Base-by-base conservation (phyloP, 2,888 invertebrate genomes). In the Tachina grossa region DNA sequence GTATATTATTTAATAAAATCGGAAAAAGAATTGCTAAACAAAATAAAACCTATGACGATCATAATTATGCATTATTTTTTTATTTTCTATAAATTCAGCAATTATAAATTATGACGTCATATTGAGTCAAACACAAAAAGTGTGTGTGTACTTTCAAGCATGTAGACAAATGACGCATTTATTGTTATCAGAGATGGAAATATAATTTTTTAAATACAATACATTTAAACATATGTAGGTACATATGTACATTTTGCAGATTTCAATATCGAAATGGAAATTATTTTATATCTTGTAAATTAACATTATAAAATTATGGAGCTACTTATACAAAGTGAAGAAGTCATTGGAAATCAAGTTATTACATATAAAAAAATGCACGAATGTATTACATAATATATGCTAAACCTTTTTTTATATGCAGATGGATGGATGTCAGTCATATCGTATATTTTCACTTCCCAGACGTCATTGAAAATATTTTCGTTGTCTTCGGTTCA, bases 31-130 rank as follows among this genome's bases (percentile, higher is more conserved):
- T 22, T 55, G 22, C 14, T 53, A 53, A n/a, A n/a, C n/a, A n/a
- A 41, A 53, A 9, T 4, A 31, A 31, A 72, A 72, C 22, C 9
- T 31, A 76, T 76, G 65, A 76, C 75, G 75, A n/a, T 9, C 22
- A 76, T 65, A 59, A 59, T 9, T 9, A 51, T 71, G 31, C 31
- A 31, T 31, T 2, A 4, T 4, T 4, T 55, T 49, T 55, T 75
- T 55, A 45, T 49, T 59, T 72, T 49, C 6, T 39, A 39, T 55
- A 76, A 19, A 31, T 47, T 65, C 22, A 43, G 45, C 31, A 55
- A 66, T 76, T 76, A 45, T 55, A 65, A 45, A 55, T 66, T 9
- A 66, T 76, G 76, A 76, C 57, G 76, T 76, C 76, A 76, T 55
- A 47, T 14, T 22, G 9, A 11, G n/a, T 22, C 14, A 11, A 9